Evolutionary conservation across 1,140 invertebrate species (phyloP), one percentile per base, ranked within the genome.

Genomic region (Drosophila biarmipes): DNA sequence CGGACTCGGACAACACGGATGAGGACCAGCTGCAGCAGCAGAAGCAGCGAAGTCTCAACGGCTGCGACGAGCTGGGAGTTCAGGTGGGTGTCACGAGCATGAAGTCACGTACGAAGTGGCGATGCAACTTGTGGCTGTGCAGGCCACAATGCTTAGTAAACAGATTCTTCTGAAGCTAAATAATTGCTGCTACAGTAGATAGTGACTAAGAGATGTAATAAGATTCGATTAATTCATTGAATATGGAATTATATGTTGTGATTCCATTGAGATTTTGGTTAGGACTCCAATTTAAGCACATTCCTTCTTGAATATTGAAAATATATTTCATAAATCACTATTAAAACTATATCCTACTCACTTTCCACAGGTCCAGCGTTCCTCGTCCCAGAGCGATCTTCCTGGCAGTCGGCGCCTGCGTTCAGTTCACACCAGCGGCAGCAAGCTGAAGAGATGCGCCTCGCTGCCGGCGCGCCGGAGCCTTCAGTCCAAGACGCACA

Each of bases 321-420:
- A 24, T 24, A 24, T 24, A 24, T 24, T 24, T 24, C 24, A 4
- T 24, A 24, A 24, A 24, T 24, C 24, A 24, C 24, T 38, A 14
- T 6, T 38, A 15, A 38, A 38, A 38, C 38, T 10, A 15, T 40
- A 7, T 46, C 5, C n/a, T 1, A 4, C 35, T 29, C 0, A 6
- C 21, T 21, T 19, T 17, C 0, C 4, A 6, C 12, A 92, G 78
- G 93, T 94, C 2, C 93, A 94, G 56, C 79, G 93, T 46, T 94
- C 93, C 0, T 93, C 92, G 31, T 94, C 93, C 10, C 93, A 93
- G 68, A 93, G 86, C 59, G 93, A 93, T 76, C 91, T 93, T 21
- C 91, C 91, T 21, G 90, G 91, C 53, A 91, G 90, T 5, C 92
- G 92, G 35, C 91, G 93, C 55, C 74, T 93, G 15, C 86, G 86